These are phyloP conservation scores for Aleiodes testaceus DNA, from an alignment of 2,888 invertebrate species.

Conservation along the genomic window DNA sequence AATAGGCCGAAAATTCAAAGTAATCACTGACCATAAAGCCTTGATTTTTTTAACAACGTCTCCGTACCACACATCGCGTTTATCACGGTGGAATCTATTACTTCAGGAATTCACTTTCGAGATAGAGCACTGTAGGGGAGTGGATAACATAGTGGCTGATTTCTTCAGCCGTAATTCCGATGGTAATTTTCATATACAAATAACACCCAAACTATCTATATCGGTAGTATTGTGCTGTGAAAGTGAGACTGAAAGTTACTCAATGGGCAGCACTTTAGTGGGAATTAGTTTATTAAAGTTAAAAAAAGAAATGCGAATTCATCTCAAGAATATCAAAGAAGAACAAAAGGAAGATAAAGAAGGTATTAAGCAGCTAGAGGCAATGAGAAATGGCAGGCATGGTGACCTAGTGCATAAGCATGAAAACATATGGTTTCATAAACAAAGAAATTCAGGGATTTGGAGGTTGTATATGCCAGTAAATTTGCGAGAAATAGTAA, in stretches of 20 bases:
- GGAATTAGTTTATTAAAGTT: neutral
- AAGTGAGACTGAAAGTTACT: neutral
- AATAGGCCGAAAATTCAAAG: constrained; percentile 50
- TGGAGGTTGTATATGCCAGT: neutral
- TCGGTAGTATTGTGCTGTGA: neutral
- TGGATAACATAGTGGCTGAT: constrained; percentile 52
- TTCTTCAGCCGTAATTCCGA: constrained; percentile 51
- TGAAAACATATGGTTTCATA: constrained; percentile 8
- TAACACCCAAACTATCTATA: neutral
- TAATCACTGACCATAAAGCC: constrained; percentile 49
- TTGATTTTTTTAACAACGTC: constrained; percentile 57
- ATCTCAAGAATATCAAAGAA: neutral
- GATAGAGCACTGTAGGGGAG: constrained; percentile 47
- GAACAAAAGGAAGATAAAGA: neutral
- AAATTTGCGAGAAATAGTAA: neutral
- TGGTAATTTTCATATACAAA: neutral
- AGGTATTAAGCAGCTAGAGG: neutral
- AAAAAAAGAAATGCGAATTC: neutral
- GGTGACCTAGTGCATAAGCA: neutral
- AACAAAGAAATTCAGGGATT: neutral
- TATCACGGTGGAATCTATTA: constrained; percentile 56
- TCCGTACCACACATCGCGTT: constrained; percentile 50
- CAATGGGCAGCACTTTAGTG: neutral
- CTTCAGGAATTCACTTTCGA: constrained; percentile 56
- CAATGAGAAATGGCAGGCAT: neutral